phyloP scores from a whole-genome alignment of 2,888 invertebrate genomes.

The Lissocephala sabroskyi region DNA sequence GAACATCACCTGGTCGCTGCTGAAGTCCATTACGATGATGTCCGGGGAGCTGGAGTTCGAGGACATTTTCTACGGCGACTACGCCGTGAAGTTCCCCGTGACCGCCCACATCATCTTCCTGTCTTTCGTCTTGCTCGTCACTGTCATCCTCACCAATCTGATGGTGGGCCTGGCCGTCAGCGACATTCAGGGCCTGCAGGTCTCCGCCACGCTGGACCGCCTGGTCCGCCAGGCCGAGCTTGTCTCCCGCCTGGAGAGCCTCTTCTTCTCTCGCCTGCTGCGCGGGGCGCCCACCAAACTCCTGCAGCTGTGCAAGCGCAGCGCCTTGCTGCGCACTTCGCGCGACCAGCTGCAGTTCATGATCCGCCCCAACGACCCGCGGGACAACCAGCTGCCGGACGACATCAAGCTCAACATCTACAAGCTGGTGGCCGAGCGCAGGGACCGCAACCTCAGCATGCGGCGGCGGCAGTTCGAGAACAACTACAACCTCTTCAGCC shows the following conservation, averaged over 20 bases:
- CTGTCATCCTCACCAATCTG: conserved; percentile 86
- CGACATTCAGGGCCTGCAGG: conserved; percentile 86
- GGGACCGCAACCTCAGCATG: conserved; percentile 76
- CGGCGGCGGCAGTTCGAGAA: conserved; percentile 72
- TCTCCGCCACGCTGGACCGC: conserved; percentile 85
- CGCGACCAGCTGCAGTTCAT: conserved; percentile 82
- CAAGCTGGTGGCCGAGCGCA: conserved; percentile 81
- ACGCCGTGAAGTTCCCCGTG: conserved; percentile 77
- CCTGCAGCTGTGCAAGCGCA: conserved; percentile 79
- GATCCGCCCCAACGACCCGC: conserved; percentile 86
- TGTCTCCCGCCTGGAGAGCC: conserved; percentile 86
- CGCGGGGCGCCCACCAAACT: conserved; percentile 79
- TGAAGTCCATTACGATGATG: conserved; percentile 92
- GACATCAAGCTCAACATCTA: conserved; percentile 83
- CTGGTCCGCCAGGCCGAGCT: conserved; percentile 86
- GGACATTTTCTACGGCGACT: conserved; percentile 82
- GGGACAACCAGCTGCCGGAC: conserved; percentile 83
- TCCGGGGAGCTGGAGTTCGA: conserved; percentile 89
- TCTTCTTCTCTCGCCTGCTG: conserved; percentile 84
- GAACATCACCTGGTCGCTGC: conserved; percentile 75
- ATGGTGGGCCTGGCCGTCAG: conserved; percentile 90
- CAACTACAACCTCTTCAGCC: conserved; percentile 69
- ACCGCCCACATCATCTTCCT: conserved; percentile 85
- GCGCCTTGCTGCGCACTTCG: conserved; percentile 83
- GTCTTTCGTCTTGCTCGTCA: conserved; percentile 84